Conservation (phyloP, 1,140 invertebrate species). For the Heliconius eleuchia region DNA sequence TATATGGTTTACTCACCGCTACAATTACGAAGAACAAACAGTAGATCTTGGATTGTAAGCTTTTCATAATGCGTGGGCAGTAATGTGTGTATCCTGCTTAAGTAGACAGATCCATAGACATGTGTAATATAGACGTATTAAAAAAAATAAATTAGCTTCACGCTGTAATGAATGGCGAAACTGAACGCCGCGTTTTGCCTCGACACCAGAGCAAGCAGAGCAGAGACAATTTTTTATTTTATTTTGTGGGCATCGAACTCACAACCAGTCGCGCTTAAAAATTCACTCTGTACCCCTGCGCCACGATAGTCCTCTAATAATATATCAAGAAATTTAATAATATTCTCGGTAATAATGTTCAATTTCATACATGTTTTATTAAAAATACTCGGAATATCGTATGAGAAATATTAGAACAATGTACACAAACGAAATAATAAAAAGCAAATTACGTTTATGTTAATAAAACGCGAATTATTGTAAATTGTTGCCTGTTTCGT, state of each 20-base stretch:
- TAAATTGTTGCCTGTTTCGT: not conserved
- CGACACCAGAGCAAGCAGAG: too few relatives aligned
- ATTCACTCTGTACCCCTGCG: too few relatives aligned
- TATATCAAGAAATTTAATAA: constrained; percentile 1
- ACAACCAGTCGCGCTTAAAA: too few relatives aligned
- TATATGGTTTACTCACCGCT: constrained; percentile 37
- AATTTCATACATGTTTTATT: not conserved
- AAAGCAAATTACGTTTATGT: constrained; percentile 9
- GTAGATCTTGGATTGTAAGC: constrained; percentile 46
- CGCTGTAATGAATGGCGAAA: too few relatives aligned
- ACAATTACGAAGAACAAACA: constrained; percentile 51
- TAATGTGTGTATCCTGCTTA: constrained; percentile 45
- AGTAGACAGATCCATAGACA: not conserved
- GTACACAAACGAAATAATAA: constrained; percentile 7
- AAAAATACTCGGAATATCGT: not conserved
- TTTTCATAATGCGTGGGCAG: constrained; percentile 53
- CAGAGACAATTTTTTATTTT: too few relatives aligned
- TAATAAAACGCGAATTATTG: constrained; percentile 3
- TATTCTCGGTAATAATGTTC: not conserved
- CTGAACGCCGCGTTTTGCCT: too few relatives aligned
- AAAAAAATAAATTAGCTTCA: not conserved
- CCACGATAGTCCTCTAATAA: too few relatives aligned
- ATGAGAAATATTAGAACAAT: constrained; percentile 1
- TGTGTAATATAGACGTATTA: not conserved
- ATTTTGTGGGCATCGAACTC: too few relatives aligned